Evolutionary conservation across 2,888 invertebrate species (phyloP).

Genomic region (Campaea margaritaria): DNA sequence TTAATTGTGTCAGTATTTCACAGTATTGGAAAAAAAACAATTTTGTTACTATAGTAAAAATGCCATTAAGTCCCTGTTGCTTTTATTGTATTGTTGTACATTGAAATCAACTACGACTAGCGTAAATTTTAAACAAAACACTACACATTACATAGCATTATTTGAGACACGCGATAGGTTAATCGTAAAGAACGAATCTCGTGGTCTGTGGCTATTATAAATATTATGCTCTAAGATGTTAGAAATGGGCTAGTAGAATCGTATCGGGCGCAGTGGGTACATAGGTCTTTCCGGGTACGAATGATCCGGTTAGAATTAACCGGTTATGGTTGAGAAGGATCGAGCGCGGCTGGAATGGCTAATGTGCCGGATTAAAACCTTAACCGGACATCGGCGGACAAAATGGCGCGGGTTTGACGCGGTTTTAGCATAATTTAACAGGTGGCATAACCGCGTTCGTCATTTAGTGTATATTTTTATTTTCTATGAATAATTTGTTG

Average conservation of each 20-base stretch:
- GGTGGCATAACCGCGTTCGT: slow-evolving; percentile 46
- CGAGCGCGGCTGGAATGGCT: slow-evolving; percentile 53
- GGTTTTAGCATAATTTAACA: slow-evolving; percentile 54
- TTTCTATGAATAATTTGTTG: slow-evolving; percentile 26
- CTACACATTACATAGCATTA: no score
- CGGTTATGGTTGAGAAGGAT: slow-evolving; percentile 48
- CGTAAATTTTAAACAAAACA: no score
- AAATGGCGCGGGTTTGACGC: slow-evolving; percentile 52
- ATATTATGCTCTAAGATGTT: no score
- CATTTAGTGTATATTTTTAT: slow-evolving; percentile 44
- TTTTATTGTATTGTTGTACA: no score
- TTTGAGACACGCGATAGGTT: no score
- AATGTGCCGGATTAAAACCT: slow-evolving; percentile 54
- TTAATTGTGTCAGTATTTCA: background rate
- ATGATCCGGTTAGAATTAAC: slow-evolving; percentile 41
- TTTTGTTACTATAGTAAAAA: background rate
- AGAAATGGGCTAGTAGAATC: background rate
- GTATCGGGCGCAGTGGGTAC: slow-evolving; percentile 12
- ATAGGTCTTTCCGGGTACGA: slow-evolving; percentile 29
- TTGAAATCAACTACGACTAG: no score
- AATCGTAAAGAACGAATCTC: no score
- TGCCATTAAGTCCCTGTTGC: no score
- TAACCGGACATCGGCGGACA: slow-evolving; percentile 44
- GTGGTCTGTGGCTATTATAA: no score
- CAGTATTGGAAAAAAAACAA: background rate